Conservation (phyloP, 2,888 invertebrate genomes). For the Polymixis lichenea region DNA sequence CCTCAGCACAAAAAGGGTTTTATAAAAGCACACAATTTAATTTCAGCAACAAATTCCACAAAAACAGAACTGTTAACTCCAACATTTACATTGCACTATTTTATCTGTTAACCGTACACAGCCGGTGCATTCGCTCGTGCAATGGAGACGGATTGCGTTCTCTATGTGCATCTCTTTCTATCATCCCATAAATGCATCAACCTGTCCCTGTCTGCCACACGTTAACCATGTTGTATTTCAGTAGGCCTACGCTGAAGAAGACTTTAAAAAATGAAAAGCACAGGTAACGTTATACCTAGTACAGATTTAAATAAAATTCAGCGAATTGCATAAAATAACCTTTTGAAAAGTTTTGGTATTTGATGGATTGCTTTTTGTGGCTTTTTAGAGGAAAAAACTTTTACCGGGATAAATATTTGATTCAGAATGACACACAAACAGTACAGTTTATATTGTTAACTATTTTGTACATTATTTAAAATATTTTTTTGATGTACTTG, state of each 20-base stretch:
- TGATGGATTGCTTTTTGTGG: conserved; percentile 30
- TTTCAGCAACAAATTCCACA: neutral
- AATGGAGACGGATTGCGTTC: conserved; percentile 76
- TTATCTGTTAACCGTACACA: conserved; percentile 68
- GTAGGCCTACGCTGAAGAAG: conserved; percentile 57
- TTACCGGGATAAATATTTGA: conserved; percentile 14
- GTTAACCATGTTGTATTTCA: conserved; percentile 64
- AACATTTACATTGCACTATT: conserved; percentile 34
- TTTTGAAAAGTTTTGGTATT: conserved; percentile 15
- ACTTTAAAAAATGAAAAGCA: conserved; percentile 52
- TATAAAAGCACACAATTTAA: neutral
- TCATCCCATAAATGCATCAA: conserved; percentile 57
- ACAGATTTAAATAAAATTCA: conserved; percentile 37
- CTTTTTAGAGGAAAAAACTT: conserved; percentile 6
- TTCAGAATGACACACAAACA: neutral
- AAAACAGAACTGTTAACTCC: conserved; percentile 13
- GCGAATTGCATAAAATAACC: conserved; percentile 9
- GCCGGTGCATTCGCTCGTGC: conserved; percentile 83
- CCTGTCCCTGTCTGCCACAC: conserved; percentile 68
- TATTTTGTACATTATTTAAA: no score
- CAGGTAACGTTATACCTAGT: conserved; percentile 33
- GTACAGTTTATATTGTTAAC: conserved; percentile 1
- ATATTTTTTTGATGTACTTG: no score
- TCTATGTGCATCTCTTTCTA: conserved; percentile 72
- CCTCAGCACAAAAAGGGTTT: neutral